phyloP scores from a whole-genome alignment of 2,888 invertebrate genomes.

The Phorcus lineatus region DNA sequence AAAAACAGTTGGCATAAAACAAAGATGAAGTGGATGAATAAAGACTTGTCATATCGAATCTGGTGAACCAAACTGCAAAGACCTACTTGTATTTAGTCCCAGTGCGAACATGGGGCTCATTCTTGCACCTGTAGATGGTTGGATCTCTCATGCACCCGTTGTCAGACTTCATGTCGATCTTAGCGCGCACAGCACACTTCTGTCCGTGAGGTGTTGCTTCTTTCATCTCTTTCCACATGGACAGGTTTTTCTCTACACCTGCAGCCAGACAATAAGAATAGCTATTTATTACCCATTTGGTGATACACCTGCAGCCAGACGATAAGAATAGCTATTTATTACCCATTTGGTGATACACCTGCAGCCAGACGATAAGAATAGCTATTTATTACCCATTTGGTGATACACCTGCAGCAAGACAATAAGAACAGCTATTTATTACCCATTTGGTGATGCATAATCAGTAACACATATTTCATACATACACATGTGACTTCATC shows the following conservation, averaged over 20 bases:
- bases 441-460: too few relatives aligned
- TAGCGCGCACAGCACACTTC: conserved; percentile 94
- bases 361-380: not conserved
- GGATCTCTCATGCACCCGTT: conserved; percentile 99
- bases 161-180: conserved; percentile 95
- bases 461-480: too few relatives aligned
- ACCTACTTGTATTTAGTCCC: conserved; percentile 93
- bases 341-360: conserved; percentile 77
- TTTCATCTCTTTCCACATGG: conserved; percentile 96
- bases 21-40: too few relatives aligned
- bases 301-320: conserved; percentile 77
- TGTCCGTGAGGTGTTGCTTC: conserved; percentile 87
- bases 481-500: too few relatives aligned
- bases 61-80: too few relatives aligned
- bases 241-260: conserved; percentile 90
- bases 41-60: too few relatives aligned
- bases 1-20: too few relatives aligned
- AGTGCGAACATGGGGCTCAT: conserved; percentile 94
- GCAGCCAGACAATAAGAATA: not conserved
- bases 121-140: conserved; percentile 98
- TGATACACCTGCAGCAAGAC: too few relatives aligned
- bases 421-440: too few relatives aligned
- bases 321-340: too few relatives aligned
- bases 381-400: too few relatives aligned
- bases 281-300: too few relatives aligned